These are phyloP conservation scores for Eudemis profundana DNA, from an alignment of 2,888 invertebrate genomes.

Conservation along the genomic window DNA sequence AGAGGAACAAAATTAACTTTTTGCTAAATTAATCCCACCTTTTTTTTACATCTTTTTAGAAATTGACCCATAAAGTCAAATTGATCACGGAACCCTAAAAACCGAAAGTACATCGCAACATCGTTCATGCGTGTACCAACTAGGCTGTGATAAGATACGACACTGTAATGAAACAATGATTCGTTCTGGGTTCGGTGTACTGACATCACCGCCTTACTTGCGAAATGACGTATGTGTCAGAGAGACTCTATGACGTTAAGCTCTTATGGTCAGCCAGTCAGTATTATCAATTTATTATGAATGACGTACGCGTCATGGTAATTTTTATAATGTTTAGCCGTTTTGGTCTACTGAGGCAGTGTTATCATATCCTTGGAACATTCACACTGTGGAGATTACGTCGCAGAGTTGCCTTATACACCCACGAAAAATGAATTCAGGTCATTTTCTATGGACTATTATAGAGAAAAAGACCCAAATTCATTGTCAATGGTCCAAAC, in stretches of 20 bases:
- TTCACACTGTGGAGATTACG: constrained; percentile 46
- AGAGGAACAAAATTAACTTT: too few relatives aligned
- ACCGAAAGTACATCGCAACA: constrained; percentile 36
- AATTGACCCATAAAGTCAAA: not conserved
- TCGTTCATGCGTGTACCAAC: constrained; percentile 51
- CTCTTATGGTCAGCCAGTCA: not conserved
- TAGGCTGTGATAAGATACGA: constrained; percentile 66
- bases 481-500: too few relatives aligned
- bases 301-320: too few relatives aligned
- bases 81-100: constrained; percentile 21
- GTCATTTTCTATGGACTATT: too few relatives aligned
- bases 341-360: constrained; percentile 45
- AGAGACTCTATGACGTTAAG: not conserved
- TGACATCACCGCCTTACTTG: constrained; percentile 42
- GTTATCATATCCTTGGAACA: constrained; percentile 78
- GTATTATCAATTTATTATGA: not conserved
- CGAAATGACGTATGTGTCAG: constrained; percentile 4
- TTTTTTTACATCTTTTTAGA: too few relatives aligned
- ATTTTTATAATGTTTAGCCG: too few relatives aligned
- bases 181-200: constrained; percentile 69
- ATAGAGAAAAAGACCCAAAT: too few relatives aligned
- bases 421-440: too few relatives aligned
- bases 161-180: constrained; percentile 62
- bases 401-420: too few relatives aligned
- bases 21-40: too few relatives aligned